phyloP scores from a whole-genome alignment of 2,113 vertebrate genomes.

The Archilochus colubris region DNA sequence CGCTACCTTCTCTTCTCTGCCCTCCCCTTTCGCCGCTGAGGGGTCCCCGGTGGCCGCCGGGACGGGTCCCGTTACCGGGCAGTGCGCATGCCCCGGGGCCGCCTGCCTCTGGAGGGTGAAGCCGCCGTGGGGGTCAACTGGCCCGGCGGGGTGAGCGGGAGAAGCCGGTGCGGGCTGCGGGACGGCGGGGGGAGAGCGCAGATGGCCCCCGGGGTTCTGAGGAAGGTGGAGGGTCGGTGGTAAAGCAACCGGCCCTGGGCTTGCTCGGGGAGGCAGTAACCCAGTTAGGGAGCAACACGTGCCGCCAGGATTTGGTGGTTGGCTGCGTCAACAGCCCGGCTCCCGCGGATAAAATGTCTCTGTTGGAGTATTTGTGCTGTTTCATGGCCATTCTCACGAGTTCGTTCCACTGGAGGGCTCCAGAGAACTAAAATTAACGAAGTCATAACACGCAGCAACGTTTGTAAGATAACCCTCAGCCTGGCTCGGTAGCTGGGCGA shows the following conservation, averaged over 20 bases:
- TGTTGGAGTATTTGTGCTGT: not conserved
- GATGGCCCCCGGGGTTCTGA: not conserved
- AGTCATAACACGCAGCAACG: rapidly evolving
- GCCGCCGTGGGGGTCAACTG: not conserved
- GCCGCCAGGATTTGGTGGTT: rapidly evolving
- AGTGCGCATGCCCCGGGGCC: not conserved
- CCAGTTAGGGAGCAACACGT: not conserved
- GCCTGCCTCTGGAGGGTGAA: not conserved
- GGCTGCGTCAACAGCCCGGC: not conserved
- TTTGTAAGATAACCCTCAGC: not conserved
- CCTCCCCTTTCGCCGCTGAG: not conserved
- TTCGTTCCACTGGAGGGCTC: slow-evolving; percentile 28
- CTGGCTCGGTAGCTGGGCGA: not conserved
- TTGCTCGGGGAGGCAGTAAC: rapidly evolving
- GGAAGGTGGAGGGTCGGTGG: not conserved
- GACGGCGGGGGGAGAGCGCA: not conserved
- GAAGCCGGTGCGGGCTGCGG: not conserved
- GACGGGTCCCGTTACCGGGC: not conserved
- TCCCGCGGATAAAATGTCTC: not conserved
- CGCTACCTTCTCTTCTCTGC: not conserved
- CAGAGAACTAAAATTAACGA: not conserved
- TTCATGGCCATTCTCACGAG: not conserved
- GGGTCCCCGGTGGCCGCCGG: not conserved
- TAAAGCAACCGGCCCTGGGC: rapidly evolving
- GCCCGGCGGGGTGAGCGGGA: not conserved